Percentiles rank a stretch among this genome's conserved stretches.
phyloP scores from a whole-genome alignment of 2,888 invertebrate species.

The Girardia tigrina region DNA sequence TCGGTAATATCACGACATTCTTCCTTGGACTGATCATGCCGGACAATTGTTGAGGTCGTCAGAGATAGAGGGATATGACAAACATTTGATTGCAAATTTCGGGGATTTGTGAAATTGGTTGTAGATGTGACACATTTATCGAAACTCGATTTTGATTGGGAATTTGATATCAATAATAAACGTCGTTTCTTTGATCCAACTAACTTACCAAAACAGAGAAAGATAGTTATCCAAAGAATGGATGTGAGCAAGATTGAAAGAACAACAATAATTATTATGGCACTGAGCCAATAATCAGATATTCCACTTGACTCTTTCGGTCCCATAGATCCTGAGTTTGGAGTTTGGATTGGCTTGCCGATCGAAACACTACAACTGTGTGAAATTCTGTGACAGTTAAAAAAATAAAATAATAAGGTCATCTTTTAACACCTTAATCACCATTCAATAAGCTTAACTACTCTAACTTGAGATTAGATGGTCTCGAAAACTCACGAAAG shows the following conservation, averaged over 20 bases:
- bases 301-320: slow-evolving; percentile 12
- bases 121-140: neutral
- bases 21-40: neutral
- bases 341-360: too few species aligned
- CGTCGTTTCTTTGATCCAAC: neutral
- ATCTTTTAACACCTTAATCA: too few species aligned
- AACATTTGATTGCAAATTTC: neutral
- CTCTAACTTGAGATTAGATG: too few species aligned
- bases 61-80: neutral
- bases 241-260: slow-evolving; percentile 28
- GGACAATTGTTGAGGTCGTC: neutral
- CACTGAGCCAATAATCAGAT: slow-evolving; percentile 31
- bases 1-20: neutral
- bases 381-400: too few species aligned
- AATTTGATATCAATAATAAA: neutral
- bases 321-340: neutral
- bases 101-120: neutral
- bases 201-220: neutral
- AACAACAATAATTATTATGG: slow-evolving; percentile 29
- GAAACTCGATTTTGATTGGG: neutral
- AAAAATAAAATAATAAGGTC: too few species aligned
- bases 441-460: too few species aligned
- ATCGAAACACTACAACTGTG: too few species aligned
- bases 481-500: too few species aligned
- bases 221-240: slow-evolving; percentile 27